These are phyloP conservation scores for Zaprionus obscuricornis DNA, from an alignment of 2,888 invertebrate species.

Conservation along the genomic window DNA sequence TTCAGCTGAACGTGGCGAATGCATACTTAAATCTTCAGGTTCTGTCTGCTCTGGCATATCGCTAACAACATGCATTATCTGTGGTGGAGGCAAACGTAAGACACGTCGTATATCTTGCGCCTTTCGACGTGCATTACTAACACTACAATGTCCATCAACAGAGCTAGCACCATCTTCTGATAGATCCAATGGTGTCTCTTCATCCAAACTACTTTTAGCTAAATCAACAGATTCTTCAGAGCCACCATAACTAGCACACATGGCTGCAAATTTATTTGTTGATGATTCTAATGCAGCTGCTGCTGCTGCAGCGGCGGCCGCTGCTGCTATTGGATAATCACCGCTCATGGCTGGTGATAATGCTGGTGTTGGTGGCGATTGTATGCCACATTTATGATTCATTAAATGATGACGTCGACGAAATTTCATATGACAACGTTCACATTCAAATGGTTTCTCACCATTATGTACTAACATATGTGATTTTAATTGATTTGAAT, in stretches of 20 bases:
- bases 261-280: slow-evolving; percentile 79
- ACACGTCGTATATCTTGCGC: slow-evolving; percentile 85
- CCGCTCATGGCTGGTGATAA: slow-evolving; percentile 80
- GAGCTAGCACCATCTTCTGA: slow-evolving; percentile 84
- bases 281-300: slow-evolving; percentile 62
- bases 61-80: slow-evolving; percentile 80
- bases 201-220: slow-evolving; percentile 66
- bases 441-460: slow-evolving; percentile 94
- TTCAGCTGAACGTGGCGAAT: slow-evolving; percentile 81
- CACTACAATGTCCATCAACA: slow-evolving; percentile 67
- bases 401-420: slow-evolving; percentile 93
- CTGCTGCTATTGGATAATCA: slow-evolving; percentile 69
- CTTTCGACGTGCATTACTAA: slow-evolving; percentile 81
- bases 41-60: slow-evolving; percentile 93
- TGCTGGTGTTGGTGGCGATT: slow-evolving; percentile 81
- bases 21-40: slow-evolving; percentile 94
- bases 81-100: slow-evolving; percentile 83
- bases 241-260: slow-evolving; percentile 81
- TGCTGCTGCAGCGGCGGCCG: slow-evolving; percentile 48
- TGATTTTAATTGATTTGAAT: slow-evolving; percentile 95
- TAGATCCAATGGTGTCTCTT: slow-evolving; percentile 84
- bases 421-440: slow-evolving; percentile 91
- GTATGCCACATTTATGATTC: slow-evolving; percentile 91
- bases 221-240: slow-evolving; percentile 80
- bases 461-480: slow-evolving; percentile 95